Conservation (phyloP, 2,113 vertebrate genomes). For the Dicaeum eximium region DNA sequence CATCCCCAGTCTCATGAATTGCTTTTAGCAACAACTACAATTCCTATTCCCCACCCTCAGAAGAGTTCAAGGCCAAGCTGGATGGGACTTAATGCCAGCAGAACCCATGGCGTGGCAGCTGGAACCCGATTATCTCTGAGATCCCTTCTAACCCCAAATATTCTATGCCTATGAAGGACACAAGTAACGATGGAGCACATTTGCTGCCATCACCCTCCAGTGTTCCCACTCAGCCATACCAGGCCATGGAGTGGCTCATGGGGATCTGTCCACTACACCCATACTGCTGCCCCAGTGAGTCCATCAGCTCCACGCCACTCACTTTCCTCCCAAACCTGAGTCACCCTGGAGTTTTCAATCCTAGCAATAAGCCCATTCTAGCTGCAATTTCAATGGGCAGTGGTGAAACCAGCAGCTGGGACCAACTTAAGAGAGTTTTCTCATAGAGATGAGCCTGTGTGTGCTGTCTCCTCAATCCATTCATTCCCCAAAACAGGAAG, state of each 20-base stretch:
- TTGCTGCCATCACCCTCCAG: not conserved
- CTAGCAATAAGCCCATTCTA: not conserved
- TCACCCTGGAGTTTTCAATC: not conserved
- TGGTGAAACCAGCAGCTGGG: not conserved
- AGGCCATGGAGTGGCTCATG: rapidly evolving
- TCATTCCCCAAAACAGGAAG: not conserved
- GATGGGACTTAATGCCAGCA: too few species aligned
- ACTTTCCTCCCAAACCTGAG: not conserved
- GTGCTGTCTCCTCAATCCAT: not conserved
- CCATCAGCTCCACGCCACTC: not conserved
- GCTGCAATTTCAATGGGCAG: not conserved
- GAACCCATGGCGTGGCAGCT: not conserved
- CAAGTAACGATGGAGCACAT: not conserved
- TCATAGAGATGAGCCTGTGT: not conserved
- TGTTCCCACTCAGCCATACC: not conserved
- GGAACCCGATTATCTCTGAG: not conserved
- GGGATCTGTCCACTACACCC: rapidly evolving
- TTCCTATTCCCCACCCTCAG: not conserved
- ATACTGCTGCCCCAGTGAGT: not conserved
- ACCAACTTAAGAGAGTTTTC: not conserved
- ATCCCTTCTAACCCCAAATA: not conserved
- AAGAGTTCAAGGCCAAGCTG: not conserved
- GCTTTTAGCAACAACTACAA: not conserved
- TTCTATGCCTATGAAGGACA: not conserved
- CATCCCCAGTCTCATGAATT: not conserved